Evolutionary conservation across 2,888 invertebrate species (phyloP).

Genomic region (Tuberolachnus salignus): DNA sequence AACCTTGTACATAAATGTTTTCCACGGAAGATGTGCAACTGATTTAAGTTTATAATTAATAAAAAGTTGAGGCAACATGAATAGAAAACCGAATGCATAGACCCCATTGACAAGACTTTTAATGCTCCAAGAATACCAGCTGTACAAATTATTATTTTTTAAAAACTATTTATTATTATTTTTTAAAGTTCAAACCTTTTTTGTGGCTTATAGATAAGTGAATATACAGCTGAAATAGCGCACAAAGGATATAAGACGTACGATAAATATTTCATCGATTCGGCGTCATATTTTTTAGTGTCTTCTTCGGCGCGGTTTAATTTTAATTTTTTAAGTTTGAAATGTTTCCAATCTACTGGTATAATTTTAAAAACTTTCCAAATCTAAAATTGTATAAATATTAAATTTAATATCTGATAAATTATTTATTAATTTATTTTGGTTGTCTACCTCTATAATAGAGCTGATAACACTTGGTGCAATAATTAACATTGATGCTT

Average conservation of each 20-base stretch:
- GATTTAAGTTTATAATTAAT: constrained; percentile 97
- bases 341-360: constrained; percentile 64
- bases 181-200: constrained; percentile 72
- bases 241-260: constrained; percentile 90
- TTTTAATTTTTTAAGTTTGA: constrained; percentile 61
- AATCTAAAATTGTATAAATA: constrained; percentile 65
- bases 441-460: constrained; percentile 81
- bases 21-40: constrained; percentile 97
- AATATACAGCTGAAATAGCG: constrained; percentile 85
- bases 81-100: constrained; percentile 97
- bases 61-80: constrained; percentile 98
- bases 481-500: constrained; percentile 86
- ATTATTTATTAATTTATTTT: not conserved
- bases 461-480: constrained; percentile 85
- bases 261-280: constrained; percentile 90
- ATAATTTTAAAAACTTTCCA: constrained; percentile 94
- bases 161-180: constrained; percentile 6
- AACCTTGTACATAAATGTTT: constrained; percentile 93
- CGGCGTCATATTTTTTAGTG: constrained; percentile 86
- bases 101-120: constrained; percentile 93
- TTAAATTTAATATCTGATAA: not conserved
- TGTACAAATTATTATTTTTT: constrained; percentile 63
- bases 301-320: constrained; percentile 69
- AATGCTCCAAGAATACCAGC: constrained; percentile 96
- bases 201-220: constrained; percentile 90